phyloP scores from a whole-genome alignment of 2,797 vertebrate genomes.

The Sebastes wilsoni region DNA sequence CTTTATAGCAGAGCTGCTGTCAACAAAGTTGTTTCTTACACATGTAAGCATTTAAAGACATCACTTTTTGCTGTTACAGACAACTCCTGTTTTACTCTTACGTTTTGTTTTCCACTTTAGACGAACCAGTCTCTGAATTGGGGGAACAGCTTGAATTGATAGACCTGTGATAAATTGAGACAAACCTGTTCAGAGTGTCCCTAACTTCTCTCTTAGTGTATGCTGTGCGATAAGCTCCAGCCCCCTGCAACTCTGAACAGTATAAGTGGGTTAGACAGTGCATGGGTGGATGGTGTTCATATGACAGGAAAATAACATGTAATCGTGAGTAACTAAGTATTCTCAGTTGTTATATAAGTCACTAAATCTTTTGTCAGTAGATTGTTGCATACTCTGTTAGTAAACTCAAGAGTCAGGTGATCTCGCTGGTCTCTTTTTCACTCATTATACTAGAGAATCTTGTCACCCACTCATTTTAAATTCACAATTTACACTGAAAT shows the following conservation, averaged over 20 bases:
- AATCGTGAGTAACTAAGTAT: neutral
- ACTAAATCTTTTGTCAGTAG: neutral
- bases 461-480: neutral
- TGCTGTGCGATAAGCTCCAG: neutral
- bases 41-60: neutral
- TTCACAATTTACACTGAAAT: constrained; percentile 1
- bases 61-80: neutral
- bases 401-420: neutral
- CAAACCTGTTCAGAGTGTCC: neutral
- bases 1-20: neutral
- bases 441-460: neutral
- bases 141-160: neutral
- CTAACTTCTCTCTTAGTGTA: neutral
- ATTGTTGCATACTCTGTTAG: neutral
- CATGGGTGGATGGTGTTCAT: neutral
- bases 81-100: neutral
- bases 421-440: neutral
- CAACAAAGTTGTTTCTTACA: neutral
- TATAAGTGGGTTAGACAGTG: neutral
- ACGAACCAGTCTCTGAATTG: neutral
- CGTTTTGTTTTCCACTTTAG: neutral
- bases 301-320: neutral
- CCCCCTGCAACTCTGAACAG: neutral
- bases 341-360: neutral
- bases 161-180: neutral